Conservation (phyloP, 92 coral and sea anemone genomes). For the Parazoanthus darwini region DNA sequence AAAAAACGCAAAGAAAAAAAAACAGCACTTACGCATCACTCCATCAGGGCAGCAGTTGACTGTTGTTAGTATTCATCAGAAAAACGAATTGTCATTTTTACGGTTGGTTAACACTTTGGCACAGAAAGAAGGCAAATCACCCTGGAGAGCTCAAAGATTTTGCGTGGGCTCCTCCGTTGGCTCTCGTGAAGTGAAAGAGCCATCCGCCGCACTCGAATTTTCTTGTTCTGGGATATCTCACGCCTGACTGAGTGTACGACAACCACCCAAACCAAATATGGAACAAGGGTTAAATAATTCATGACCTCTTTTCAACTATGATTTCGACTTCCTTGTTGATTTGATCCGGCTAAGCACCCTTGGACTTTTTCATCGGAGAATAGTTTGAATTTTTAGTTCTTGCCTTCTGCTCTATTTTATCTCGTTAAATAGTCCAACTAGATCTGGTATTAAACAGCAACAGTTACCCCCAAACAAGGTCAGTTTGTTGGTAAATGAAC, state of each 20-base stretch:
- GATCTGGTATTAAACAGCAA: neutral
- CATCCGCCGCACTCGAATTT: conserved; percentile 18
- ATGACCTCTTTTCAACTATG: conserved; percentile 24
- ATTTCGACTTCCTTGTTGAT: conserved; percentile 14
- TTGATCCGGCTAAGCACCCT: neutral
- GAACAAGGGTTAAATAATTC: conserved; percentile 16
- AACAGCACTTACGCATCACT: conserved; percentile 26
- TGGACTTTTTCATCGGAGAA: no score
- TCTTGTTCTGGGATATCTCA: conserved; percentile 28
- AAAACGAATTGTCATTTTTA: neutral
- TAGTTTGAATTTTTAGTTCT: neutral
- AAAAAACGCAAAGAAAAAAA: neutral
- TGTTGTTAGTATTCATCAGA: neutral
- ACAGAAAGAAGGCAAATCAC: neutral
- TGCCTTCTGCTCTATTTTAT: neutral
- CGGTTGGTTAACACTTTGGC: neutral
- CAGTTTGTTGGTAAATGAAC: neutral
- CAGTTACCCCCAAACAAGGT: no score
- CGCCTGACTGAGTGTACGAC: neutral
- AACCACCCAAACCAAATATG: conserved; percentile 15
- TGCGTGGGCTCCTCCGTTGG: neutral
- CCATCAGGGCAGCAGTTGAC: neutral
- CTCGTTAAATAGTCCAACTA: neutral
- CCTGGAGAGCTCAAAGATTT: neutral
- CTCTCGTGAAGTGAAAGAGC: neutral